Percentiles rank a stretch among this genome's conserved stretches.
These are phyloP conservation scores for Paedocypris micromegethes DNA, from an alignment of 2,797 vertebrate species.

Conservation along the genomic window DNA sequence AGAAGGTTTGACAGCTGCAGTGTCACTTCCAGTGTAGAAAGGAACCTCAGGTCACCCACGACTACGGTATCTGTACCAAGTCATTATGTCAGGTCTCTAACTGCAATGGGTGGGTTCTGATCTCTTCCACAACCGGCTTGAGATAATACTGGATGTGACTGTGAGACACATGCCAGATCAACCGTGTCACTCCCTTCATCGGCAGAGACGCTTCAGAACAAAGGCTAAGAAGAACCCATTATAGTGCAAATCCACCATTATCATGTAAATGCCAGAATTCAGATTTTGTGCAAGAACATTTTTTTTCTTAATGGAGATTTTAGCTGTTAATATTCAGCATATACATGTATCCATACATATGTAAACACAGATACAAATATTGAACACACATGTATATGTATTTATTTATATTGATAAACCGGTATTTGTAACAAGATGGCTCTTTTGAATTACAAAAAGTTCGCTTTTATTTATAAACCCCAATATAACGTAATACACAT, in stretches of 20 bases:
- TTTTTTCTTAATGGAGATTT: no score
- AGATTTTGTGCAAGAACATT: constrained; percentile 1
- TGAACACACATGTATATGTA: no score
- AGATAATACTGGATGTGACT: constrained; percentile 7
- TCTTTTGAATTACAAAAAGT: no score
- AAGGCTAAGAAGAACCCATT: constrained; percentile 14
- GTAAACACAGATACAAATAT: no score
- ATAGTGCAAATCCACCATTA: constrained; percentile 36
- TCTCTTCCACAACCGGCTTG: neutral
- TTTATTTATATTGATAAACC: no score
- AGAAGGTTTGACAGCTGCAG: constrained; percentile 44
- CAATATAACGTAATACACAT: no score
- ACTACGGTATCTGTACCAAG: constrained; percentile 24
- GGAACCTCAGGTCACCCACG: constrained; percentile 32
- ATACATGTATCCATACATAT: no score
- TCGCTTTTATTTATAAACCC: no score
- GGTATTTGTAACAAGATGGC: no score
- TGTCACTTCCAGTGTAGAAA: constrained; percentile 24
- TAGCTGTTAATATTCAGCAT: no score
- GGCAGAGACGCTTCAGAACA: neutral
- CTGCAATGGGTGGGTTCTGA: neutral
- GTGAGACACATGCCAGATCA: constrained; percentile 16
- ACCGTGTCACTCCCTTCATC: constrained; percentile 10
- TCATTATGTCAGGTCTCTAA: constrained; percentile 18
- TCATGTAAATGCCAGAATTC: constrained; percentile 20